Conservation (phyloP, 2,888 invertebrate genomes). For the Caenorhabditis angaria region DNA sequence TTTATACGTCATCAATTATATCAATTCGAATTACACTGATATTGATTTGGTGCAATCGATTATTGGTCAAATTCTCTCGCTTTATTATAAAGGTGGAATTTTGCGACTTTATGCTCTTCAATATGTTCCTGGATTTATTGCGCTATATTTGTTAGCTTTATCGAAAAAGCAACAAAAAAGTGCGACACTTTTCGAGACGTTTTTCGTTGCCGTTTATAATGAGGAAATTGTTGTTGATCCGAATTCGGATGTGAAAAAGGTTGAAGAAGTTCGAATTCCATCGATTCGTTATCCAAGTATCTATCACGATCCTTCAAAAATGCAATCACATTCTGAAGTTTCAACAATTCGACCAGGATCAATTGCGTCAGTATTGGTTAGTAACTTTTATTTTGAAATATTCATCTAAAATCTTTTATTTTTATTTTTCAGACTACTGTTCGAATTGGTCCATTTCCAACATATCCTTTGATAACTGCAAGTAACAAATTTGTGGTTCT, state of each 20-base stretch:
- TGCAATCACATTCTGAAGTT: constrained; percentile 75
- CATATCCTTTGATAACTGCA: constrained; percentile 88
- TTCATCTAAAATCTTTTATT: neutral
- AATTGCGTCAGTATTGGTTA: constrained; percentile 46
- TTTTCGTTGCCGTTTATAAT: constrained; percentile 70
- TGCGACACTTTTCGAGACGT: constrained; percentile 65
- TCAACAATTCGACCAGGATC: constrained; percentile 29
- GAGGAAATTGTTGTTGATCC: constrained; percentile 69
- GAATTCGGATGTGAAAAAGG: constrained; percentile 55
- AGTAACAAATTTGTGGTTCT: constrained; percentile 86
- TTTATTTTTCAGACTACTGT: constrained; percentile 74
- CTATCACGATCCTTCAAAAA: constrained; percentile 88
- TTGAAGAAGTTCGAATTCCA: constrained; percentile 84
- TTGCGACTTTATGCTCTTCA: constrained; percentile 65
- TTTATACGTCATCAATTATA: constrained; percentile 56
- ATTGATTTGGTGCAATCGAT: constrained; percentile 64
- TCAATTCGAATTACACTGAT: constrained; percentile 67
- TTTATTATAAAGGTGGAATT: constrained; percentile 67
- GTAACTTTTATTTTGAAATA: constrained; percentile 8
- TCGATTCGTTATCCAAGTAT: constrained; percentile 89
- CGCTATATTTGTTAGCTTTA: constrained; percentile 52
- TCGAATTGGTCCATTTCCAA: constrained; percentile 88
- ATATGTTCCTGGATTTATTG: constrained; percentile 62
- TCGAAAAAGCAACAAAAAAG: constrained; percentile 62
- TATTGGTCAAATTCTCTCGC: constrained; percentile 65